Evolutionary conservation across 2,113 vertebrate species (phyloP).

Genomic region (Dromaius novaehollandiae): DNA sequence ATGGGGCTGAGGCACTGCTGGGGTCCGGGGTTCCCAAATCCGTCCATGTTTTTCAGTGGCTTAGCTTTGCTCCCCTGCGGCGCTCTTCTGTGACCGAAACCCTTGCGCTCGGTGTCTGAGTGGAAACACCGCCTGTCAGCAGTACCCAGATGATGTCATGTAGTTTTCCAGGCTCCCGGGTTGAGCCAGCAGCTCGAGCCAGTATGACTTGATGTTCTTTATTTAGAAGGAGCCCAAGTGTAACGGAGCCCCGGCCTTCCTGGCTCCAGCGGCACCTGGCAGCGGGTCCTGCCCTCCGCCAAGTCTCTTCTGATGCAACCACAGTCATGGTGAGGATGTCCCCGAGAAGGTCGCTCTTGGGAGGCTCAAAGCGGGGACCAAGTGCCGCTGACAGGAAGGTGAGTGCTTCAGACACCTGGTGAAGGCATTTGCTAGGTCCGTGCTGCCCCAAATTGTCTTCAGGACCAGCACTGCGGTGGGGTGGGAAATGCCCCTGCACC

Average conservation of each 20-base stretch:
- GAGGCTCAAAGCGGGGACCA: background rate
- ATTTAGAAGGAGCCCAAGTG: constrained; percentile 42
- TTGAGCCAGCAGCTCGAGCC: constrained; percentile 51
- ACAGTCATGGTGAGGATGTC: background rate
- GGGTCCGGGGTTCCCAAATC: background rate
- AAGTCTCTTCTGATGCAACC: constrained; percentile 43
- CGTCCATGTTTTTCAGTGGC: background rate
- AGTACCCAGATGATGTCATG: constrained; percentile 55
- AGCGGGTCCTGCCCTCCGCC: background rate
- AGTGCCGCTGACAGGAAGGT: accelerated
- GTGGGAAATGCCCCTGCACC: background rate
- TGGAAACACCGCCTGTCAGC: background rate
- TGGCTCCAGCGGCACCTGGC: background rate
- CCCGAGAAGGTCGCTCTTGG: background rate
- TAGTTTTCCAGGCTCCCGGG: constrained; percentile 60
- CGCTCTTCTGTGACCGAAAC: background rate
- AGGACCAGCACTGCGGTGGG: background rate
- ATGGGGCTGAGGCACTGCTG: background rate
- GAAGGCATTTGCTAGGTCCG: background rate
- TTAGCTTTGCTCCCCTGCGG: background rate
- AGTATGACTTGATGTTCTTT: constrained; percentile 51
- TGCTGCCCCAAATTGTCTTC: background rate
- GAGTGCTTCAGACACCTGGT: background rate
- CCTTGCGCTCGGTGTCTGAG: background rate
- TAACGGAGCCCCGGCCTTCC: background rate